A percentile compares a stretch with the other conserved stretches of the same genome.
phyloP scores from a whole-genome alignment of 2,113 vertebrate genomes.

The Bos javanicus region DNA sequence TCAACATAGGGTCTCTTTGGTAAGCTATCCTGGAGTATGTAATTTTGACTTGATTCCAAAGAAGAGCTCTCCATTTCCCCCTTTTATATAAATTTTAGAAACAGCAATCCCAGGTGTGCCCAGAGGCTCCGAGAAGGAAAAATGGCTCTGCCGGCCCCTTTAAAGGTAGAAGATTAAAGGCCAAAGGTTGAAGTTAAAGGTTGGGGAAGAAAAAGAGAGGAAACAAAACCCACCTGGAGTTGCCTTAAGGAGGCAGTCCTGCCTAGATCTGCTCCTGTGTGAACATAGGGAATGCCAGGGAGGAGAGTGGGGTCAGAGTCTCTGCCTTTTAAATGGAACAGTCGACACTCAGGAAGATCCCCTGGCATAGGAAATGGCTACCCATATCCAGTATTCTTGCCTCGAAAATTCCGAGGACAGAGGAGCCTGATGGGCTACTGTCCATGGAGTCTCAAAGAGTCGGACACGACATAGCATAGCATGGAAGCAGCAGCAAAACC shows the following conservation, averaged over 20 bases:
- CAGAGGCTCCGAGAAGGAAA: background rate
- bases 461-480: rapidly evolving
- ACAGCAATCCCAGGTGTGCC: background rate
- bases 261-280: background rate
- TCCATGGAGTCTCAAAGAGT: background rate
- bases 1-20: background rate
- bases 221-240: background rate
- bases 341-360: background rate
- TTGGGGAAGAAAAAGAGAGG: background rate
- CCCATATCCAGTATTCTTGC: background rate
- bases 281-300: background rate
- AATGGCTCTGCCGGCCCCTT: background rate
- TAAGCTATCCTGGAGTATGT: background rate
- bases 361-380: background rate
- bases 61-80: background rate
- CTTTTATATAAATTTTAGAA: background rate
- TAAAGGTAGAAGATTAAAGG: background rate
- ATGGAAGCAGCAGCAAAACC: background rate
- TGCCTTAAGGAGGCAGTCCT: background rate
- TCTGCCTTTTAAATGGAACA: background rate
- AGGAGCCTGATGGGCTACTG: background rate
- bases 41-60: background rate
- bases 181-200: background rate
- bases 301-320: background rate
- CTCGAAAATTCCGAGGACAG: background rate